Conservation (phyloP, 2,888 invertebrate species). For the Bruchidius siliquastri region DNA sequence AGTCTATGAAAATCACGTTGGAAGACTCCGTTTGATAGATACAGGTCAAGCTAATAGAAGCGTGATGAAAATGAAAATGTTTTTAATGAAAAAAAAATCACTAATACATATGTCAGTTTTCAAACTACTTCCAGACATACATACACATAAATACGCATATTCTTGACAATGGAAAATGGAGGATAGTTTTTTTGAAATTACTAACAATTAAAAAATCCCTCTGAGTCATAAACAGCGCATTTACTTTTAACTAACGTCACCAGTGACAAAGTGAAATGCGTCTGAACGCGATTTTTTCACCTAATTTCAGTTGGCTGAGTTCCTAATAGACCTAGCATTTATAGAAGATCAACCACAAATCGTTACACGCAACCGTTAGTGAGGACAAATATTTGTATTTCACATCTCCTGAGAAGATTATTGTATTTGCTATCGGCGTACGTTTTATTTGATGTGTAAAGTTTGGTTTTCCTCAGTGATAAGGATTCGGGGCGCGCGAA, state of each 20-base stretch:
- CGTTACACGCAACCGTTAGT: neutral
- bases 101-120: too few species aligned
- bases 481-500: neutral
- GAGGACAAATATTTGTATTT: neutral
- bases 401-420: neutral
- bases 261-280: neutral
- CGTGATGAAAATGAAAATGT: too few species aligned
- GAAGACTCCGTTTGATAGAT: too few species aligned
- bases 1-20: too few species aligned
- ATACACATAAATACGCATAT: too few species aligned
- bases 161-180: too few species aligned
- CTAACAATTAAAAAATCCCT: too few species aligned
- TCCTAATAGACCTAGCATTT: neutral
- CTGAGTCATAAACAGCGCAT: neutral
- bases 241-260: neutral
- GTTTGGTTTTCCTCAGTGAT: neutral
- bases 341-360: neutral
- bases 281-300: neutral
- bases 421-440: neutral
- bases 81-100: too few species aligned
- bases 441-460: neutral
- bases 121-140: too few species aligned
- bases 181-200: too few species aligned
- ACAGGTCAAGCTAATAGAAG: too few species aligned
- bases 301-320: neutral